phyloP scores from a whole-genome alignment of 2,113 vertebrate species.

The Syrmaticus mikado region DNA sequence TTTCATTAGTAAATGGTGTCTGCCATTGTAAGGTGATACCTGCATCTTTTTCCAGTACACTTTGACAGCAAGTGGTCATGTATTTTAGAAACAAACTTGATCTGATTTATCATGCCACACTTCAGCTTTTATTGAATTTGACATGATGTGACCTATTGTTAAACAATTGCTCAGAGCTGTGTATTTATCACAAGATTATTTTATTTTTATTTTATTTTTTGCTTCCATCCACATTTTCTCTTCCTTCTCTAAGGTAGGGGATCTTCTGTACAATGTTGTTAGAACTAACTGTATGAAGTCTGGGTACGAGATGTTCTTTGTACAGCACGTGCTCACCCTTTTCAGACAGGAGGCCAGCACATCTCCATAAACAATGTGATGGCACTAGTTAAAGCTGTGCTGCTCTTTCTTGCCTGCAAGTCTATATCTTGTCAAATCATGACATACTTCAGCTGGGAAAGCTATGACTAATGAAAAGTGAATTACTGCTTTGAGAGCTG shows the following conservation, averaged over 20 bases:
- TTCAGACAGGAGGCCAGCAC: not conserved
- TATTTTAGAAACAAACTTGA: slow-evolving; percentile 18
- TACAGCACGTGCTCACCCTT: not conserved
- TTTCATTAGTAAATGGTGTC: not conserved
- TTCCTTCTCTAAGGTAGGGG: not conserved
- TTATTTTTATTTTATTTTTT: not conserved
- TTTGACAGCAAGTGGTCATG: not conserved
- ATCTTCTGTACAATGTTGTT: not conserved
- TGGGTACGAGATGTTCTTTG: slow-evolving; percentile 28
- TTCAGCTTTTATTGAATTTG: not conserved
- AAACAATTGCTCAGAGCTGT: slow-evolving; percentile 5
- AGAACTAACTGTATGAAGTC: not conserved
- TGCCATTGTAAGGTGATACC: not conserved
- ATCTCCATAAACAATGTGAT: slow-evolving; percentile 20
- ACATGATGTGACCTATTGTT: not conserved
- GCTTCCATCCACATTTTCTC: not conserved
- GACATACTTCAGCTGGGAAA: slow-evolving; percentile 3
- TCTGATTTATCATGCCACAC: slow-evolving; percentile 4
- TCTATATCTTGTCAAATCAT: slow-evolving; percentile 27
- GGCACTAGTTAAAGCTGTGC: not conserved
- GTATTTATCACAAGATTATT: not conserved
- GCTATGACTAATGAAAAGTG: not conserved
- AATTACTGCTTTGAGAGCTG: not conserved
- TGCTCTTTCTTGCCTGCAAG: slow-evolving; percentile 32
- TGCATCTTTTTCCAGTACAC: not conserved